A percentile compares a stretch with the other conserved stretches of the same genome.
These are phyloP conservation scores for Pangasianodon gigas DNA, from an alignment of 2,113 vertebrate species.

Conservation along the genomic window DNA sequence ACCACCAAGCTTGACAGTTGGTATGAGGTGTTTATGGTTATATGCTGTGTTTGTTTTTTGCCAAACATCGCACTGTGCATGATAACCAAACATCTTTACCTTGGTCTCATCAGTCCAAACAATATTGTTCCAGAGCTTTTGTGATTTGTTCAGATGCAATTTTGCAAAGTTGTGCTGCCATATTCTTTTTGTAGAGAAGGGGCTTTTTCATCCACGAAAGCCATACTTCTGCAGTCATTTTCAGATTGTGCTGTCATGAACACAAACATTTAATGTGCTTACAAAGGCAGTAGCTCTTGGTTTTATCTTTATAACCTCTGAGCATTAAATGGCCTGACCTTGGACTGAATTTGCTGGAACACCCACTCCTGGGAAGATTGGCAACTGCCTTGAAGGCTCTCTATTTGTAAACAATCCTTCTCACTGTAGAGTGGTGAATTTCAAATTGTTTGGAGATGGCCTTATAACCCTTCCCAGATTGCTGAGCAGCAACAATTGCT, in stretches of 20 bases:
- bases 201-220: neutral
- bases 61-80: neutral
- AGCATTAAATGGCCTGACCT: neutral
- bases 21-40: neutral
- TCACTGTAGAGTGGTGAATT: neutral
- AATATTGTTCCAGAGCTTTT: neutral
- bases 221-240: neutral
- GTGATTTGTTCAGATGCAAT: neutral
- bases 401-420: neutral
- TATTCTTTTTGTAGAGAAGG: too few relatives aligned
- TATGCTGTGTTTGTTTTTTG: neutral
- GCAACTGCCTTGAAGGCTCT: neutral
- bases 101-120: neutral
- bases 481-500: neutral
- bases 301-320: neutral
- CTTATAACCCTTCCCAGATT: neutral
- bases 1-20: neutral
- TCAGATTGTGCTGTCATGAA: neutral
- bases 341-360: neutral
- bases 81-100: neutral
- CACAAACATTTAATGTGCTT: neutral
- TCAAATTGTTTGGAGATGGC: neutral
- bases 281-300: neutral
- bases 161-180: neutral
- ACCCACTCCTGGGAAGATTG: neutral